phyloP scores from a whole-genome alignment of 2,888 invertebrate genomes.

The Megalurothrips usitatus region DNA sequence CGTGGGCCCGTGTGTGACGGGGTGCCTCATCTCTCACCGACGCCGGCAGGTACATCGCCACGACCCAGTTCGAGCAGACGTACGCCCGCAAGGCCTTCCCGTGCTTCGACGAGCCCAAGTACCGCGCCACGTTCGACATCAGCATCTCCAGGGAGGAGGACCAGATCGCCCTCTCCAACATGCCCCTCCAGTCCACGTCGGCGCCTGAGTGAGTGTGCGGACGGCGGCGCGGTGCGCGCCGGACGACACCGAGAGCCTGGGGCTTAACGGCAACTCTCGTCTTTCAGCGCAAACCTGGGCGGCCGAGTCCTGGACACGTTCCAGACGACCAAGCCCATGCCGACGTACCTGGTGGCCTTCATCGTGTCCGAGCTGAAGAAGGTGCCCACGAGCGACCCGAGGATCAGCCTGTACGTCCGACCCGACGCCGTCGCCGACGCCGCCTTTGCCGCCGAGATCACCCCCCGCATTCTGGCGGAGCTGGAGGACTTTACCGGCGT shows the following conservation, averaged over 20 bases:
- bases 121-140: slow-evolving; percentile 35
- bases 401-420: background rate
- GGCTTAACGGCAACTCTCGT: background rate
- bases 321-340: slow-evolving; percentile 43
- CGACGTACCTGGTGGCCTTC: slow-evolving; percentile 12
- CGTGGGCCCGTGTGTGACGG: too few relatives aligned
- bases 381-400: background rate
- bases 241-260: too few relatives aligned
- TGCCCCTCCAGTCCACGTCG: slow-evolving; percentile 30
- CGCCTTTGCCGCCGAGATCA: background rate
- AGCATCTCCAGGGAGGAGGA: slow-evolving; percentile 32
- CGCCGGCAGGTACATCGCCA: slow-evolving; percentile 35
- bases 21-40: too few relatives aligned
- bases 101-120: slow-evolving; percentile 36
- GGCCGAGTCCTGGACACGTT: slow-evolving; percentile 33
- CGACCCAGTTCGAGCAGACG: slow-evolving; percentile 36
- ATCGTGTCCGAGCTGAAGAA: slow-evolving; percentile 45
- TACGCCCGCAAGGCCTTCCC: slow-evolving; percentile 36
- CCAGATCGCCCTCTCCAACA: slow-evolving; percentile 35
- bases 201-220: slow-evolving; percentile 31
- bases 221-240: too few relatives aligned
- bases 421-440: background rate
- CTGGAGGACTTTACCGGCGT: background rate
- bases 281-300: background rate
- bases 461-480: background rate